Base-by-base conservation (phyloP, 1,140 invertebrate species). In the Nebria ingens region DNA sequence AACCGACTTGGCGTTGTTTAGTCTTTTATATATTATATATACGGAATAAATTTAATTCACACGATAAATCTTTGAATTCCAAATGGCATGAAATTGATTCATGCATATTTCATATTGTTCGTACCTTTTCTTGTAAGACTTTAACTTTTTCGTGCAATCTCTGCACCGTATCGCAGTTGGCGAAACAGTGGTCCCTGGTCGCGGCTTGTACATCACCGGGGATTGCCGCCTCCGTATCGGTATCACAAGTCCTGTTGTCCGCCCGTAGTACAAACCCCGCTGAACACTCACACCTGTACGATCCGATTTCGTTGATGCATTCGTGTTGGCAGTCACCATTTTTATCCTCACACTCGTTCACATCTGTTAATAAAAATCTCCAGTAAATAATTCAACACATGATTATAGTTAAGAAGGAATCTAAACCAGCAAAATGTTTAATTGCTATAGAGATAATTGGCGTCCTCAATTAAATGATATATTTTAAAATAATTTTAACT, bases 261-360 rank as follows among this genome's bases (percentile, higher is more conserved):
- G 60, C 59, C 13, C 73, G 67, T 2, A 86, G 68, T 9, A 56
- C 59, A 59, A 73, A 76, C 2, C 79, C 79, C 19, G 68, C 61
- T 1, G 64, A 58, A 62, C 82, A 84, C 51, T 68, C 69, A 64
- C 82, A 84, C 57, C 73, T 69, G 65, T 74, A 78, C 17, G 74
- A 70, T 1, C 82, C 82, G 1, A 71, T 65, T 50, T 76, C 75
- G 65, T 84, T 85, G 21, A 77, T 71, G 58, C 82, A 85, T 19
- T 68, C 67, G 42, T 83, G 79, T 55, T 80, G 73, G 60, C 82
- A 84, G 6, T 77, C 77, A 1, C 76, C 76, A 29, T 78, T 82
- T 54, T 75, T 70, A n/a, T 71, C 68, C 3, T 65, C 61, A 62
- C 86, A 89, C 67, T 89, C 86, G 67, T 89, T 75, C 38, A 87